Evolutionary conservation across 2,888 invertebrate genomes (phyloP).

Genomic region (Thymelicus sylvestris): DNA sequence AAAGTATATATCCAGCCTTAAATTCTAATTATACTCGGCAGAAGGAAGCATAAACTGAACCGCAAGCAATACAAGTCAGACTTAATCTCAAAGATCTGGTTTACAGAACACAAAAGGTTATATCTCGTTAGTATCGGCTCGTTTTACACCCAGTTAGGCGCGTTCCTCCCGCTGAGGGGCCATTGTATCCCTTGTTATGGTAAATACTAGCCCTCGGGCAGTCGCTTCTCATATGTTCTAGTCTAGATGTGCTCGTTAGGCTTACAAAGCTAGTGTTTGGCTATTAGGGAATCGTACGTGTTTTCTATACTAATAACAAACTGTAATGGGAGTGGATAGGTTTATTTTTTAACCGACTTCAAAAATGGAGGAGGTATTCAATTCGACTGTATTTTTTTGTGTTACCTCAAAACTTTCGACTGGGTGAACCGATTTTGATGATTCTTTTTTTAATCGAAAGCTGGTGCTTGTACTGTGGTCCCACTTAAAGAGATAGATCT

Average conservation of each 20-base stretch:
- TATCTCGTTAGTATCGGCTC: conserved; percentile 57
- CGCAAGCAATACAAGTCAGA: conserved; percentile 31
- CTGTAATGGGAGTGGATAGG: too few relatives aligned
- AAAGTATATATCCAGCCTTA: not conserved
- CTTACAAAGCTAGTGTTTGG: conserved; percentile 15
- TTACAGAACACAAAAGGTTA: conserved; percentile 44
- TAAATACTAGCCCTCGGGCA: conserved; percentile 67
- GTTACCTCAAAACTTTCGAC: too few relatives aligned
- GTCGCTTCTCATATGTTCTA: conserved; percentile 42
- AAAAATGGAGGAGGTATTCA: too few relatives aligned
- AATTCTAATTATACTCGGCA: conserved; percentile 26
- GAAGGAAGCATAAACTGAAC: conserved; percentile 34
- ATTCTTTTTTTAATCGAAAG: too few relatives aligned
- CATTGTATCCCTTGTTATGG: conserved; percentile 72
- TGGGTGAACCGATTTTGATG: too few relatives aligned
- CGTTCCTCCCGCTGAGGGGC: conserved; percentile 48
- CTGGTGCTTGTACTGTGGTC: too few relatives aligned
- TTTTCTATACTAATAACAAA: too few relatives aligned
- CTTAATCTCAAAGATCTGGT: conserved; percentile 41
- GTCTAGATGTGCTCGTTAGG: conserved; percentile 22
- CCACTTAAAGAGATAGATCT: too few relatives aligned
- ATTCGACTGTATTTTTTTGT: too few relatives aligned
- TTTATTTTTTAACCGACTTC: too few relatives aligned
- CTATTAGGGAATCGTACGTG: not conserved
- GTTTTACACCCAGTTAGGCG: conserved; percentile 76